Conservation (phyloP, 2,888 invertebrate genomes). For the Leucoptera coffeella region DNA sequence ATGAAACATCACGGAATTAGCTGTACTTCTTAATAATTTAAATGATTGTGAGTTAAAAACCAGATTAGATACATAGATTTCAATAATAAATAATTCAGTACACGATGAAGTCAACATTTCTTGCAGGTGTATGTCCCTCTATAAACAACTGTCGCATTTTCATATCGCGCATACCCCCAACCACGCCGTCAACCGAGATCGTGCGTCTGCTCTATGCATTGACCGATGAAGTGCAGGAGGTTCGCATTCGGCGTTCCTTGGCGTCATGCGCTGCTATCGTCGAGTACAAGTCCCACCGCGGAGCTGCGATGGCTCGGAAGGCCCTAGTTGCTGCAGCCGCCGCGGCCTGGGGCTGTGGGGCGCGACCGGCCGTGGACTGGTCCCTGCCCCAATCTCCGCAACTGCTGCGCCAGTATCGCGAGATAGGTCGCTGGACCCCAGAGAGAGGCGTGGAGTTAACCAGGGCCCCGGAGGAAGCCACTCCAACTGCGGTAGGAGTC, state of each 20-base stretch:
- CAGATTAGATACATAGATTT: no score
- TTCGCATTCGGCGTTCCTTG: slow-evolving; percentile 33
- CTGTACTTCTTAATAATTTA: no score
- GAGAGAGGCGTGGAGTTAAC: slow-evolving; percentile 35
- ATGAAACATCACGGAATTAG: no score
- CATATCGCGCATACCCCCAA: slow-evolving; percentile 53
- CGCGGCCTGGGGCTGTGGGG: slow-evolving; percentile 40
- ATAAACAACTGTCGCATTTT: slow-evolving; percentile 73
- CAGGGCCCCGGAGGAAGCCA: slow-evolving; percentile 25
- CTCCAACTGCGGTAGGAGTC: slow-evolving; percentile 15
- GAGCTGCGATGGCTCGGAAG: slow-evolving; percentile 6
- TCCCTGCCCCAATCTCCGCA: slow-evolving; percentile 42
- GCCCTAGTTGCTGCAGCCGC: slow-evolving; percentile 48
- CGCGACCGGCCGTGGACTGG: slow-evolving; percentile 41
- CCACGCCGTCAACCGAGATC: slow-evolving; percentile 56
- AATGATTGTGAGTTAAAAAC: no score
- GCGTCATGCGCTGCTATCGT: slow-evolving; percentile 61
- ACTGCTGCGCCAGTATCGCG: slow-evolving; percentile 35
- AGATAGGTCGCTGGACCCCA: slow-evolving; percentile 35
- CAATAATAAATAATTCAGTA: no score
- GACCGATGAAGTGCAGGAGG: slow-evolving; percentile 41
- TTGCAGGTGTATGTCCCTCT: slow-evolving; percentile 62
- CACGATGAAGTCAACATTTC: not conserved
- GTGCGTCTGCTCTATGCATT: slow-evolving; percentile 46
- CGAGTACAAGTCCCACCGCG: slow-evolving; percentile 61